Evolutionary conservation across 2,113 vertebrate species (phyloP).

Genomic region (Callaeas wilsoni): DNA sequence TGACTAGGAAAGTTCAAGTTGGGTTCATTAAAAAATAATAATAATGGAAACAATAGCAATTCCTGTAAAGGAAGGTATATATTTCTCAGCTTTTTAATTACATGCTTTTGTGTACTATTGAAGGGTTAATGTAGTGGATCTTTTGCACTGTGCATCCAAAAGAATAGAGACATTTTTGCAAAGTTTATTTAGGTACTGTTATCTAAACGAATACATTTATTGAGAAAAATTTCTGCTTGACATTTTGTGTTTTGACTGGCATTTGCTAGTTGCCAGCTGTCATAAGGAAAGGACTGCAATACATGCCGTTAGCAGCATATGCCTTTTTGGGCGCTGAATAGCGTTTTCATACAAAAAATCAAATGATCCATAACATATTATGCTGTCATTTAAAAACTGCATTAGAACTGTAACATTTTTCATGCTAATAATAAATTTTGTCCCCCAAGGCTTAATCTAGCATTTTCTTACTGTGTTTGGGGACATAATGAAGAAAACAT

Average conservation of each 20-base stretch:
- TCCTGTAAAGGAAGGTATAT: neutral
- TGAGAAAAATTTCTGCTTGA: constrained; percentile 67
- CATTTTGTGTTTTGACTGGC: constrained; percentile 80
- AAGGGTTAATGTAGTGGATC: neutral
- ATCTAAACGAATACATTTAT: constrained; percentile 65
- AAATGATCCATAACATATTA: constrained; percentile 93
- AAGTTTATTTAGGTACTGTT: constrained; percentile 44
- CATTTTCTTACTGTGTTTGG: constrained; percentile 68
- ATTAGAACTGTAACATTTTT: constrained; percentile 72
- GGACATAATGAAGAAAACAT: constrained; percentile 52
- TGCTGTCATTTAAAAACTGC: constrained; percentile 83
- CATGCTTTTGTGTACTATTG: neutral
- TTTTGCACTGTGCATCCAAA: neutral
- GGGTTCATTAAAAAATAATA: neutral
- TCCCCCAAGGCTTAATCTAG: constrained; percentile 73
- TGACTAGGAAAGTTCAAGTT: neutral
- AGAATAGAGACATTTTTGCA: neutral
- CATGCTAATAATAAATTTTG: constrained; percentile 68
- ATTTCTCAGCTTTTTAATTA: neutral
- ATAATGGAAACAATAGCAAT: neutral
- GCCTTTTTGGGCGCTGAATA: constrained; percentile 74
- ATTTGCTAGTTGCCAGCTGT: constrained; percentile 81
- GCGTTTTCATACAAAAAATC: constrained; percentile 72
- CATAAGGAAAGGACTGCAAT: constrained; percentile 69
- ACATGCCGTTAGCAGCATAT: constrained; percentile 70